These are phyloP conservation scores for Anastatus disparis DNA, from an alignment of 1,140 invertebrate genomes.

Conservation along the genomic window DNA sequence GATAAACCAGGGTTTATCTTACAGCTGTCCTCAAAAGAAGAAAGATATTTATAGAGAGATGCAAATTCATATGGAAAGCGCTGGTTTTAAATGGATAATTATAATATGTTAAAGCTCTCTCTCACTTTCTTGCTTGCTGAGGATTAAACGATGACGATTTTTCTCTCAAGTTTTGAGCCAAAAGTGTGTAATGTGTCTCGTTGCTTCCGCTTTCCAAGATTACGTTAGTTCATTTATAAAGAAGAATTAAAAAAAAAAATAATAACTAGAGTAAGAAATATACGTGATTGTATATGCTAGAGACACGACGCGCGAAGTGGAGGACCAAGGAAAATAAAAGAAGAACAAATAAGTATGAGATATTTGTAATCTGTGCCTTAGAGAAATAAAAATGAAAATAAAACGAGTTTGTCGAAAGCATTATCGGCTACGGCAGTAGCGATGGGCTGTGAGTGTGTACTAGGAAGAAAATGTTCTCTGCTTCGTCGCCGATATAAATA, in stretches of 20 bases:
- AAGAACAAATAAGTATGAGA: not conserved
- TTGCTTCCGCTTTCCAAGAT: not conserved
- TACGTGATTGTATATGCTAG: too few species aligned
- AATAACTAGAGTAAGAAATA: not conserved
- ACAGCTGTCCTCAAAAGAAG: slow-evolving; percentile 13
- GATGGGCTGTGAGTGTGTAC: slow-evolving; percentile 34
- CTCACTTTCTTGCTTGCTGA: not conserved
- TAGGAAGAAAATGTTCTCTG: slow-evolving; percentile 22
- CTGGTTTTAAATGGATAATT: slow-evolving; percentile 1
- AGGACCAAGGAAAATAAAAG: not conserved
- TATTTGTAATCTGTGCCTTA: not conserved
- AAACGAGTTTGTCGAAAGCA: too few species aligned
- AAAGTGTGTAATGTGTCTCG: not conserved
- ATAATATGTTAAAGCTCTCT: slow-evolving; percentile 1
- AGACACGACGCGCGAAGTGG: not conserved
- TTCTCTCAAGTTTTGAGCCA: too few species aligned
- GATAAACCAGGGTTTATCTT: not conserved
- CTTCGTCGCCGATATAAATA: slow-evolving; percentile 13
- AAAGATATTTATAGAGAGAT: slow-evolving; percentile 20
- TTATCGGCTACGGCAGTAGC: not conserved
- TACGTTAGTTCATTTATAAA: not conserved
- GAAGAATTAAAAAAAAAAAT: slow-evolving; percentile 1
- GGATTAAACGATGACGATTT: not conserved
- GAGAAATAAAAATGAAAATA: too few species aligned
- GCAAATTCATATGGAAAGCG: slow-evolving; percentile 23